A percentile compares a stretch with the other conserved stretches of the same genome.
phyloP scores from a whole-genome alignment of 2,113 vertebrate genomes.

The Phalacrocorax aristotelis region DNA sequence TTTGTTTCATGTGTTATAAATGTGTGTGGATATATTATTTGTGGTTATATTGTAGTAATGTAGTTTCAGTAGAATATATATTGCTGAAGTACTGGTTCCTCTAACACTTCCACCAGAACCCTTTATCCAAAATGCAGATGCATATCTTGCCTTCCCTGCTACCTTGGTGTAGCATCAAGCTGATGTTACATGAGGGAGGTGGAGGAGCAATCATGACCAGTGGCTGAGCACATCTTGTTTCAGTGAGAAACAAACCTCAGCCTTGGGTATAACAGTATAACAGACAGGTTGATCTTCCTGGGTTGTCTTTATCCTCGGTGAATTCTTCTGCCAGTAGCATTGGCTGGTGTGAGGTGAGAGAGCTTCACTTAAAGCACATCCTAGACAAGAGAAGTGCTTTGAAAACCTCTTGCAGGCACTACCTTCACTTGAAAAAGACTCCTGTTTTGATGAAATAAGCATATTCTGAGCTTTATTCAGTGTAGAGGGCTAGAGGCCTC shows the following conservation, averaged over 20 bases:
- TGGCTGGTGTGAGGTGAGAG: background rate
- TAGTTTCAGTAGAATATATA: background rate
- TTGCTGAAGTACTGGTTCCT: background rate
- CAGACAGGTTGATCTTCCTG: background rate
- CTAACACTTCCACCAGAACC: background rate
- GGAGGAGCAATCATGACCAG: background rate
- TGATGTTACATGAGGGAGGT: background rate
- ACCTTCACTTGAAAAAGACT: background rate
- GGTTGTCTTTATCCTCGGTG: background rate
- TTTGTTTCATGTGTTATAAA: background rate
- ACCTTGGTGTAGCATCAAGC: background rate
- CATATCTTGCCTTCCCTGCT: background rate
- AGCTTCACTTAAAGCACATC: background rate
- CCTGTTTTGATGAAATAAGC: background rate
- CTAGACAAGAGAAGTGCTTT: background rate
- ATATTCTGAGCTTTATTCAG: background rate
- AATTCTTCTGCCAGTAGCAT: background rate
- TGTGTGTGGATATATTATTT: background rate
- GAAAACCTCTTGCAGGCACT: background rate
- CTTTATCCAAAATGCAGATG: background rate
- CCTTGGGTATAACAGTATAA: background rate
- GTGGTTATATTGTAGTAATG: background rate
- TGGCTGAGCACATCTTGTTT: background rate
- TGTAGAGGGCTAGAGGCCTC: background rate
- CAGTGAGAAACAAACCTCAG: background rate